phyloP scores from a whole-genome alignment of 2,888 invertebrate genomes.

The Drosophila setosimentum region DNA sequence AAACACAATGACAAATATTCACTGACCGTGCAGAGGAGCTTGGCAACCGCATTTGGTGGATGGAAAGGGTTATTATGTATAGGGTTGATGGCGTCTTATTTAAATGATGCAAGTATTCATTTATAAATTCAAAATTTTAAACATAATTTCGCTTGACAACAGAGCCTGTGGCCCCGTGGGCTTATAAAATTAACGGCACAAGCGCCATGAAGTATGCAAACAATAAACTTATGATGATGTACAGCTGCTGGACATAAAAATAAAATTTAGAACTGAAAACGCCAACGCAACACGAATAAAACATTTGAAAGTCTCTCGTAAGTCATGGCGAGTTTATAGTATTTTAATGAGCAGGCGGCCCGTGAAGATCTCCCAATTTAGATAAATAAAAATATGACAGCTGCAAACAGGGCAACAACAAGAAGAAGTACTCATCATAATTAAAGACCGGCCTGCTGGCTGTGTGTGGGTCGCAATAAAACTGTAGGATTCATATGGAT shows the following conservation, averaged over 20 bases:
- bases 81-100: slow-evolving; percentile 8
- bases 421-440: slow-evolving; percentile 71
- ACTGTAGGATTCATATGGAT: slow-evolving; percentile 76
- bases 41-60: slow-evolving; percentile 22
- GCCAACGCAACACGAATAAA: slow-evolving; percentile 57
- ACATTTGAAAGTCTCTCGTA: slow-evolving; percentile 43
- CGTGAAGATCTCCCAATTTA: slow-evolving; percentile 73
- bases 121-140: slow-evolving; percentile 9
- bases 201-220: slow-evolving; percentile 53
- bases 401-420: slow-evolving; percentile 44
- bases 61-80: neutral
- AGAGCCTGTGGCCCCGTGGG: slow-evolving; percentile 33
- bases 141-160: slow-evolving; percentile 13
- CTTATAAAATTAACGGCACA: slow-evolving; percentile 47
- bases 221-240: slow-evolving; percentile 71
- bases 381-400: slow-evolving; percentile 80
- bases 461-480: slow-evolving; percentile 52
- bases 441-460: slow-evolving; percentile 53
- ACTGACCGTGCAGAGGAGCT: slow-evolving; percentile 33
- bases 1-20: slow-evolving; percentile 50
- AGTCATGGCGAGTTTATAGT: slow-evolving; percentile 55
- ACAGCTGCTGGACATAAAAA: slow-evolving; percentile 72
- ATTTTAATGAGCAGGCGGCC: slow-evolving; percentile 62
- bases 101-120: slow-evolving; percentile 25
- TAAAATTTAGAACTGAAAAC: slow-evolving; percentile 37